A percentile compares a stretch with the other conserved stretches of the same genome.
These are phyloP conservation scores for Lasaia peninsularis DNA, from an alignment of 1,140 invertebrate species.

Conservation along the genomic window DNA sequence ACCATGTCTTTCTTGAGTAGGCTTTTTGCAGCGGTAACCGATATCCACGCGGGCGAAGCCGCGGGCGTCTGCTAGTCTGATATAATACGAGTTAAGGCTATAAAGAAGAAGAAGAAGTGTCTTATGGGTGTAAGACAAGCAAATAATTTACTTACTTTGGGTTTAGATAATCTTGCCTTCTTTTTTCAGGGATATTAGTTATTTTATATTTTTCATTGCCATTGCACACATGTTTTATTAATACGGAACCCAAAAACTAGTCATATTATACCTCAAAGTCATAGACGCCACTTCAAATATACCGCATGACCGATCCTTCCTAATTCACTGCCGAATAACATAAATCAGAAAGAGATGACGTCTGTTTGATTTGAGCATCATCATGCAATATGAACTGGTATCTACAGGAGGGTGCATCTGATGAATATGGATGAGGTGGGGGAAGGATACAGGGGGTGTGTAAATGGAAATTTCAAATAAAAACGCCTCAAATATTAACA, in stretches of 20 bases:
- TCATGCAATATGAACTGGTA: constrained; percentile 43
- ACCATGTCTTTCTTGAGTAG: too few species aligned
- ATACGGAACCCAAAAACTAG: not conserved
- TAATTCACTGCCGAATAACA: constrained; percentile 21
- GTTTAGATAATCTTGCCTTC: too few species aligned
- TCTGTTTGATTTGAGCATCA: constrained; percentile 32
- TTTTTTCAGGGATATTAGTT: not conserved
- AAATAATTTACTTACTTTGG: too few species aligned
- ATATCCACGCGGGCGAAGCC: too few species aligned
- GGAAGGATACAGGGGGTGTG: constrained; percentile 32
- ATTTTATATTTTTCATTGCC: too few species aligned
- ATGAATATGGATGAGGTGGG: constrained; percentile 76
- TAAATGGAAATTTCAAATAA: constrained; percentile 77
- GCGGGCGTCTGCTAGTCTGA: too few species aligned
- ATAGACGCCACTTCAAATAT: constrained; percentile 11
- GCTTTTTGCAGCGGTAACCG: too few species aligned
- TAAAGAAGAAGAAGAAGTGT: too few species aligned
- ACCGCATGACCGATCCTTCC: constrained; percentile 5
- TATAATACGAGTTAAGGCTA: too few species aligned
- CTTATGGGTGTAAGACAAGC: too few species aligned
- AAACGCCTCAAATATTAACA: constrained; percentile 75
- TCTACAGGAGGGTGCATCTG: constrained; percentile 71
- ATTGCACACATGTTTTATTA: not conserved
- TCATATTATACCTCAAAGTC: not conserved
- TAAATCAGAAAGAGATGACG: constrained; percentile 34